Evolutionary conservation across 2,113 vertebrate species (phyloP).

Genomic region (Apteryx owenii): DNA sequence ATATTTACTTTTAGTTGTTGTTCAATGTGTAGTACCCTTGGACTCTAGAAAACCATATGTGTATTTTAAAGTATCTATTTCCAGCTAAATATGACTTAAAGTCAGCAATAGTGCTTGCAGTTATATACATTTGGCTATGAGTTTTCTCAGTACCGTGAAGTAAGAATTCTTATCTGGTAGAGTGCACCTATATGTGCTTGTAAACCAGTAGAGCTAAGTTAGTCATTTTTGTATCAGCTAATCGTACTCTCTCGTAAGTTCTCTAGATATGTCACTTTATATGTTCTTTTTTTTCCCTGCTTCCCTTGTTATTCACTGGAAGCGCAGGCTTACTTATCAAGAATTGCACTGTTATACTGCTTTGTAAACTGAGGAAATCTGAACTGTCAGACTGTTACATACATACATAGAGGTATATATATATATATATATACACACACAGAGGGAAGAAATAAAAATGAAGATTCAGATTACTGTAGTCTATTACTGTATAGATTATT

Average conservation of each 20-base stretch:
- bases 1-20: neutral
- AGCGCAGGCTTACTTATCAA: neutral
- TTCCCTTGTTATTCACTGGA: neutral
- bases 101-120: neutral
- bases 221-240: neutral
- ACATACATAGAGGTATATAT: no score
- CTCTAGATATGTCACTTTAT: neutral
- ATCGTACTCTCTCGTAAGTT: neutral
- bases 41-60: neutral
- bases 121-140: neutral
- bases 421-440: no score
- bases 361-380: neutral
- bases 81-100: neutral
- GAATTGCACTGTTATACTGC: neutral
- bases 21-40: neutral
- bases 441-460: neutral
- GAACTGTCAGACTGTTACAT: neutral
- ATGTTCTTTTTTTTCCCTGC: neutral
- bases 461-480: neutral
- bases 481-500: neutral
- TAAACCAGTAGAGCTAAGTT: neutral
- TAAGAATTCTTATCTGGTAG: neutral
- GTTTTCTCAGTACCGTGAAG: neutral
- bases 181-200: neutral
- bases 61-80: neutral